These are phyloP conservation scores for Campoletis sonorensis DNA, from an alignment of 1,140 invertebrate genomes.

Conservation along the genomic window DNA sequence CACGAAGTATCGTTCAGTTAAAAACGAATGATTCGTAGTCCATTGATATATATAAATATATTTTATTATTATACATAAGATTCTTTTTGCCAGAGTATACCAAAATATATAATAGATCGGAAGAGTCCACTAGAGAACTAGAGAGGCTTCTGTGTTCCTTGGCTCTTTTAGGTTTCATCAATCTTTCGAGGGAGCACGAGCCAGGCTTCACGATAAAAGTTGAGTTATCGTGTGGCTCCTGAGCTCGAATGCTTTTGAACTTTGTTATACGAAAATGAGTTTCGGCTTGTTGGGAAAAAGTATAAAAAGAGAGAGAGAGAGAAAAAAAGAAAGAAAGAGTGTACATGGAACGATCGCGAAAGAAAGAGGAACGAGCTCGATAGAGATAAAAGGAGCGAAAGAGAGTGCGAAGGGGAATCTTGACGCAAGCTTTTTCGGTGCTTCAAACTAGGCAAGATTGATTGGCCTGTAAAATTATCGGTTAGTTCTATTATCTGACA, in stretches of 20 bases:
- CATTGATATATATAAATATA: background rate
- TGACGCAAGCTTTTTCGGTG: constrained; percentile 3
- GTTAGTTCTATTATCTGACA: background rate
- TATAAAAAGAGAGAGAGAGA: background rate
- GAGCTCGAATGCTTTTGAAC: constrained; percentile 38
- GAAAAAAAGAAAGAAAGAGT: background rate
- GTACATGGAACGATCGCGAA: too few species aligned
- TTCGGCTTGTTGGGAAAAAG: constrained; percentile 10
- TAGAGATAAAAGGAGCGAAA: background rate
- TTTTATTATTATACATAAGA: too few species aligned
- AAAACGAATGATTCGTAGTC: too few species aligned
- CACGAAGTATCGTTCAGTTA: too few species aligned
- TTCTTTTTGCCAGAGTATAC: background rate
- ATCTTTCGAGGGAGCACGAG: constrained; percentile 22
- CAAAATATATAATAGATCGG: background rate
- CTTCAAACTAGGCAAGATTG: constrained; percentile 27
- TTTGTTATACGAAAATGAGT: constrained; percentile 41
- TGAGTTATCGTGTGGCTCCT: constrained; percentile 34
- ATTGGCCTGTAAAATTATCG: constrained; percentile 27
- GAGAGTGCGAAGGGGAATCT: background rate
- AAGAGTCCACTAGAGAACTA: background rate
- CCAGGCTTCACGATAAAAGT: constrained; percentile 36
- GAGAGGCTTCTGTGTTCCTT: background rate
- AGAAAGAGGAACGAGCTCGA: constrained; percentile 3
- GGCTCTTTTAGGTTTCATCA: constrained; percentile 26